Conservation (phyloP, 1,140 invertebrate genomes). For the Pseudomyrmex cubaensis region DNA sequence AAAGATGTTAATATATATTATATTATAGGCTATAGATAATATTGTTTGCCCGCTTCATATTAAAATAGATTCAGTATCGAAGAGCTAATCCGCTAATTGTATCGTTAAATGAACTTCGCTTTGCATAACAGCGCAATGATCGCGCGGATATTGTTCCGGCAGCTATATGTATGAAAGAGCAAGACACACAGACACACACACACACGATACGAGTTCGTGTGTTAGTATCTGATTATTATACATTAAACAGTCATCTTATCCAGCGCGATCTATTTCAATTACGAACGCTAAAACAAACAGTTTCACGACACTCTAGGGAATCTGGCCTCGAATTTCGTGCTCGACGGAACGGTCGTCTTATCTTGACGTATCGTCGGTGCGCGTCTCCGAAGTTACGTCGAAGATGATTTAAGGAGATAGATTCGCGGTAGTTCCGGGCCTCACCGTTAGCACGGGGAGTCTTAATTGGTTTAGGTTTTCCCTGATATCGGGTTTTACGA, state of each 20-base stretch:
- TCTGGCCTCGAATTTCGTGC: conserved; percentile 59
- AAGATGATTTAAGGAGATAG: conserved; percentile 71
- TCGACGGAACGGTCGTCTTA: conserved; percentile 53
- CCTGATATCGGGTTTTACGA: conserved; percentile 63
- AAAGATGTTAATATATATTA: conserved; percentile 11
- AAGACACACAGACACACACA: not conserved
- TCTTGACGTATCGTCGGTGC: conserved; percentile 54
- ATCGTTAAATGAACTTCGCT: conserved; percentile 21
- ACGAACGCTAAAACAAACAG: conserved; percentile 64
- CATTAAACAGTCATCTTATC: conserved; percentile 53
- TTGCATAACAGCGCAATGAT: not conserved
- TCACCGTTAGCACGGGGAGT: conserved; percentile 16
- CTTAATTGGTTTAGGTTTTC: conserved; percentile 74
- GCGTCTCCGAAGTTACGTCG: conserved; percentile 51
- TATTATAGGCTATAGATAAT: not conserved
- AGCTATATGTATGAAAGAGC: not conserved
- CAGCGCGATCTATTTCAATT: conserved; percentile 57
- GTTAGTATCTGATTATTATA: conserved; percentile 47
- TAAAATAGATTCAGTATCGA: conserved; percentile 26
- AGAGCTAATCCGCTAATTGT: conserved; percentile 28
- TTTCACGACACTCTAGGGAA: conserved; percentile 49
- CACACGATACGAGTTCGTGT: not conserved
- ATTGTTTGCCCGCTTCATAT: not conserved
- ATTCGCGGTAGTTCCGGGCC: conserved; percentile 28
- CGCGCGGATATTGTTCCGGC: not conserved